phyloP scores from a whole-genome alignment of 1,140 invertebrate genomes.

The Stenopsyche tienmushanensis region DNA sequence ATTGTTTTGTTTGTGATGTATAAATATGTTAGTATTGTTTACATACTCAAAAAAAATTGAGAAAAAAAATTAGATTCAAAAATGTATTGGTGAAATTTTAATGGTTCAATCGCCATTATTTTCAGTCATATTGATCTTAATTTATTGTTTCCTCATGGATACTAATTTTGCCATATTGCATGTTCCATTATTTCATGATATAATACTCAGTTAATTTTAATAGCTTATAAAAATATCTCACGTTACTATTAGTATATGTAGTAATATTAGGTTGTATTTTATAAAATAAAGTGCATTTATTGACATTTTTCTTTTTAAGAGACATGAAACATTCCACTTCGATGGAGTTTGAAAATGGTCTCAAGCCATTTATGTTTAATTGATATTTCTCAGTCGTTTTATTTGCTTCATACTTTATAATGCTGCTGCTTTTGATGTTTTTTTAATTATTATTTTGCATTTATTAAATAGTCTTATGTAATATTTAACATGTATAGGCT shows the following conservation, averaged over 20 bases:
- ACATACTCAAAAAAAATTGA: too few species aligned
- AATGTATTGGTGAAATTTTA: too few species aligned
- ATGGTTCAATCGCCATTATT: too few species aligned
- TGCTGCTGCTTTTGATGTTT: conserved; percentile 31
- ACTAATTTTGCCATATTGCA: conserved; percentile 56
- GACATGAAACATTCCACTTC: conserved; percentile 32
- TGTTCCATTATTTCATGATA: conserved; percentile 56
- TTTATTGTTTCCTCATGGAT: conserved; percentile 29
- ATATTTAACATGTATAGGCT: conserved; percentile 19
- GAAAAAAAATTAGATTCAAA: too few species aligned
- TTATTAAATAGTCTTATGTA: conserved; percentile 28
- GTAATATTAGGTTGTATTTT: conserved; percentile 52
- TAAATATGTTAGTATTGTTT: too few species aligned
- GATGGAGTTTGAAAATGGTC: conserved; percentile 20
- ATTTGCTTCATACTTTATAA: conserved; percentile 34
- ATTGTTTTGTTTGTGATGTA: too few species aligned
- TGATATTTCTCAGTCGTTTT: conserved; percentile 26
- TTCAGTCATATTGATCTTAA: too few species aligned
- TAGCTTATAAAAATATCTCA: conserved; percentile 22
- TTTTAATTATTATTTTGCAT: conserved; percentile 38
- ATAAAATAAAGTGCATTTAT: conserved; percentile 45
- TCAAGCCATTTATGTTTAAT: conserved; percentile 28
- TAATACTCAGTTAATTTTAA: conserved; percentile 53
- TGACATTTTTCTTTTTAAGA: conserved; percentile 52
- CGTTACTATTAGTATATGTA: conserved; percentile 21